Evolutionary conservation across 2,113 vertebrate genomes (phyloP).

Genomic region (Lagopus leucura): DNA sequence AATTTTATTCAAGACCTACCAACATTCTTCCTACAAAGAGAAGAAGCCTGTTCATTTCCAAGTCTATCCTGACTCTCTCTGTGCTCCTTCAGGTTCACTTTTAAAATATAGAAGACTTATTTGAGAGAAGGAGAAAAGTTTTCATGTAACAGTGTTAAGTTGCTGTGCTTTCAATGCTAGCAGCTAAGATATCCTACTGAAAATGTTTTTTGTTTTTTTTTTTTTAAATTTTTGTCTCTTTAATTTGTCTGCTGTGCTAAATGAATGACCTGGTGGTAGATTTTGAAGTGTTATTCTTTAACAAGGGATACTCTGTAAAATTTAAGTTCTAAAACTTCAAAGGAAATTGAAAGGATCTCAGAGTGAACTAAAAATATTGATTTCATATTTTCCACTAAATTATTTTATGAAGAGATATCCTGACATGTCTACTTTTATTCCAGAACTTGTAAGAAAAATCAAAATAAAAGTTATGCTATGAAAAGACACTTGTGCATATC

Average conservation of each 20-base stretch:
- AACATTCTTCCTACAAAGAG: neutral
- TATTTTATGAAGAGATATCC: neutral
- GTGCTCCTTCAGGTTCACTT: neutral
- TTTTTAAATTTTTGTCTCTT: neutral
- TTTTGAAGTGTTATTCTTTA: slow-evolving; percentile 27
- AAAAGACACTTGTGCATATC: neutral
- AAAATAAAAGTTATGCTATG: neutral
- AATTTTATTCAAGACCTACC: neutral
- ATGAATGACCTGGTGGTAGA: slow-evolving; percentile 13
- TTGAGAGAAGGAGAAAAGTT: neutral
- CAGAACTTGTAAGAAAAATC: neutral
- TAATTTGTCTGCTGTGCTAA: neutral
- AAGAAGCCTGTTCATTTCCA: neutral
- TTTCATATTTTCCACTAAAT: neutral
- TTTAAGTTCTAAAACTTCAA: neutral
- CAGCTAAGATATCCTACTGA: neutral
- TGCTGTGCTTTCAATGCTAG: neutral
- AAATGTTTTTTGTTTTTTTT: neutral
- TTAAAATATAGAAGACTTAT: neutral
- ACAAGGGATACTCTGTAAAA: neutral
- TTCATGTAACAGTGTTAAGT: neutral
- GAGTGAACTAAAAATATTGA: neutral
- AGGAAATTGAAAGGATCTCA: slow-evolving; percentile 12
- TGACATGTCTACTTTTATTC: neutral
- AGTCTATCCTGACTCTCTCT: neutral